These are phyloP conservation scores for Nannobrachium achirus DNA, from an alignment of 2,113 vertebrate species.

Conservation along the genomic window DNA sequence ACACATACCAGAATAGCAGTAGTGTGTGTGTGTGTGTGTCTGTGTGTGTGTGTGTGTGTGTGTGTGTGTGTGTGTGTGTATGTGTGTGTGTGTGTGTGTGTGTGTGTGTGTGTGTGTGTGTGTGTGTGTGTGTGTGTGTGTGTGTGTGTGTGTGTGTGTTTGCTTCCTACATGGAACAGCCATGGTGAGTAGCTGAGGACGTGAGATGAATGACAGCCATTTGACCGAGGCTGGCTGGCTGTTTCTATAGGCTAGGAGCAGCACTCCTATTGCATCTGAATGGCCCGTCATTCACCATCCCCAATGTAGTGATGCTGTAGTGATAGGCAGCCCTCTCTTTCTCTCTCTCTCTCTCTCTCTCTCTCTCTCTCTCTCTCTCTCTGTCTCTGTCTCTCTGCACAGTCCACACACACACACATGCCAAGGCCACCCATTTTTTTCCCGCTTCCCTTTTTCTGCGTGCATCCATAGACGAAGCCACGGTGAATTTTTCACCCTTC, in stretches of 20 bases:
- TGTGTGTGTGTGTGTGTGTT: background rate
- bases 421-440: conserved; percentile 1
- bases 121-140: background rate
- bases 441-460: too few relatives aligned
- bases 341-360: background rate
- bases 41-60: conserved; percentile 5
- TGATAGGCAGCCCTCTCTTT: conserved; percentile 22
- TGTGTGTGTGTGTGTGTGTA: conserved; percentile 10
- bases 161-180: too few relatives aligned
- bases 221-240: too few relatives aligned
- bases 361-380: conserved; percentile 21
- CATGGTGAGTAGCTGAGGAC: too few relatives aligned
- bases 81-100: conserved; percentile 8
- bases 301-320: conserved; percentile 23
- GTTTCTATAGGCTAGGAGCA: background rate
- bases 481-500: too few relatives aligned
- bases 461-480: too few relatives aligned
- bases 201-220: too few relatives aligned
- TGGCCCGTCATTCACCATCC: conserved; percentile 38
- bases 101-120: conserved; percentile 2
- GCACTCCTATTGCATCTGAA: conserved; percentile 42
- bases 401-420: conserved; percentile 9
- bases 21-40: background rate
- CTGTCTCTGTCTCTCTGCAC: conserved; percentile 17
- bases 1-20: too few relatives aligned